Base-by-base conservation (phyloP, 2,888 invertebrate genomes). In the Spatulosminthurus flaviceps region DNA sequence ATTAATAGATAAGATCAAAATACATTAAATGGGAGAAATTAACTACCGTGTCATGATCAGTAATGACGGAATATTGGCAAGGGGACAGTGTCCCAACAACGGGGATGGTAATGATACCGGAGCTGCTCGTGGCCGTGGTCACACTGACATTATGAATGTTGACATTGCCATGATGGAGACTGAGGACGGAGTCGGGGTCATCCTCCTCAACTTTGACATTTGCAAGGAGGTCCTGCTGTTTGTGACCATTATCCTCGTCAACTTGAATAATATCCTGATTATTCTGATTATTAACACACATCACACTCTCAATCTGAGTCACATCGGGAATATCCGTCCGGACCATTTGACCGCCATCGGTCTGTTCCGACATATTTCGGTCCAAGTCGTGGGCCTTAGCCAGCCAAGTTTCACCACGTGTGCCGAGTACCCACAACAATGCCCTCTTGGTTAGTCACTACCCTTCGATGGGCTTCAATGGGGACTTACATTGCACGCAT, bases 91-190 rank as follows among this genome's bases (percentile, higher is more conserved):
- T 42, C 16, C 79, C 79, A 77, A 84, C 84, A 22, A 84, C 84
- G 29, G 84, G 84, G 80, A 84, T 84, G 75, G 84, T 84, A 34
- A 84, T 84, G 64, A 84, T 83, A 7, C 79, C 79, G 41, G 79
- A 42, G 21, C 22, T 51, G 79, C 79, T 83, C n/a, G 82, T 82
- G 1, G 84, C n/a, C n/a, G n/a, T 82, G 13, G 83, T 83, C 4
- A 84, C 84, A 34, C 83, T 84, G n/a, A 83, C 82, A 34, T 81
- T 81, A 29, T 83, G 83, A 28, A 83, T 79, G 51, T 82, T 82
- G 26, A 81, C 81, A 73, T 80, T 80, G 22, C 80, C 81, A 22
- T 81, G 81, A 29, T 74, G 74, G 1, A 74, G 28, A 61, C 74
- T 26, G 29, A 74, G 74, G 61, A 74, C 61, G 74, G 74, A 60